phyloP scores from a whole-genome alignment of 2,113 vertebrate species.

The Sinocyclocheilus grahami region DNA sequence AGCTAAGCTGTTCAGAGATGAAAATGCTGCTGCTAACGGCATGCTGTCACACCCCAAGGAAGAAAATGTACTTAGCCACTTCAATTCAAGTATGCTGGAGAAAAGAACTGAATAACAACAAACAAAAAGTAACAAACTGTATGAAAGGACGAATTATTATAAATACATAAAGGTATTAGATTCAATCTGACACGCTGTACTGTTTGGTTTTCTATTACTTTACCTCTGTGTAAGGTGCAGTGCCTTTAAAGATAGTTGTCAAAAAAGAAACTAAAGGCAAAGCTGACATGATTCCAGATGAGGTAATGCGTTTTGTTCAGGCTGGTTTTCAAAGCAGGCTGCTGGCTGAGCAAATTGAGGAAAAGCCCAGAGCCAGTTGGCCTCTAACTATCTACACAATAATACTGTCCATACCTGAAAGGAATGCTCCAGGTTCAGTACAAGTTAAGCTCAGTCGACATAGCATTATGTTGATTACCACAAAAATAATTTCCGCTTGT shows the following conservation, averaged over 20 bases:
- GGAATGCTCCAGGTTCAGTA: background rate
- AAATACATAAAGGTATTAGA: slow-evolving; percentile 7
- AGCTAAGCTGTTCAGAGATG: slow-evolving; percentile 34
- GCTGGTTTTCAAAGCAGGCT: slow-evolving; percentile 63
- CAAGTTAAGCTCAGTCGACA: background rate
- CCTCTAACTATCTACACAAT: background rate
- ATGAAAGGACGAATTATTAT: background rate
- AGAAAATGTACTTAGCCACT: slow-evolving; percentile 4
- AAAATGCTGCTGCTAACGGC: slow-evolving; percentile 8
- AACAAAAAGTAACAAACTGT: slow-evolving; percentile 21
- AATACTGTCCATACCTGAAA: slow-evolving; percentile 57
- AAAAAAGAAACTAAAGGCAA: background rate
- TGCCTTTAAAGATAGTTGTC: slow-evolving; percentile 3
- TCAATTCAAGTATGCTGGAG: background rate
- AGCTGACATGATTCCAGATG: background rate
- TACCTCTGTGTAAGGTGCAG: background rate
- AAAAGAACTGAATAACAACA: slow-evolving; percentile 19
- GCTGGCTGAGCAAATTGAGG: slow-evolving; percentile 60
- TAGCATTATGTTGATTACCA: background rate
- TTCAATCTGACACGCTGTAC: background rate
- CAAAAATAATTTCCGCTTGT: background rate
- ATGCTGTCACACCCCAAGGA: slow-evolving; percentile 14
- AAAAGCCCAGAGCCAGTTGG: slow-evolving; percentile 45
- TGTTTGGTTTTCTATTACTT: background rate
- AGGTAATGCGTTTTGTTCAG: slow-evolving; percentile 44